Evolutionary conservation across 2,113 vertebrate species (phyloP).

Genomic region (Heterotilapia buettikoferi): DNA sequence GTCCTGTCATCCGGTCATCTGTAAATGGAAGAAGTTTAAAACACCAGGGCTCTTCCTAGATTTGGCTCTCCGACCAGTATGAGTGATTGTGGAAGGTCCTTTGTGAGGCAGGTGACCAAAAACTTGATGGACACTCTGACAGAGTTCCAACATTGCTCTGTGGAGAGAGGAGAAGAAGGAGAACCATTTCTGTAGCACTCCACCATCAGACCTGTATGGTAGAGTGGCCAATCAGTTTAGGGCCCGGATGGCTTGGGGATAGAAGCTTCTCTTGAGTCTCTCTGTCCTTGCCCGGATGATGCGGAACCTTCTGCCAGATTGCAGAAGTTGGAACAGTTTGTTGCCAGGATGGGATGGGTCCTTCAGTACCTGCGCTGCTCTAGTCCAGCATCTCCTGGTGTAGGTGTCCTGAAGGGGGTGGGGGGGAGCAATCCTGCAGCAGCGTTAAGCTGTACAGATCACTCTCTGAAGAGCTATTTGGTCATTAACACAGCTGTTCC

Average conservation of each 20-base stretch:
- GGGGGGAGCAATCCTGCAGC: neutral
- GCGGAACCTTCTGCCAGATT: neutral
- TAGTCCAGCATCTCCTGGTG: neutral
- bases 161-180: neutral
- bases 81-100: neutral
- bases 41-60: neutral
- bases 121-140: neutral
- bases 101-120: neutral
- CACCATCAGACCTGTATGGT: neutral
- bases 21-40: neutral
- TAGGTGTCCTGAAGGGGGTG: neutral
- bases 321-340: neutral
- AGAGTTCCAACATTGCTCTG: neutral
- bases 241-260: neutral
- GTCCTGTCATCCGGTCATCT: neutral
- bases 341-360: neutral
- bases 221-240: neutral
- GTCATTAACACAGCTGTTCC: neutral
- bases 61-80: neutral
- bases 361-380: neutral
- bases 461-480: neutral
- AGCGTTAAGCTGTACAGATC: neutral
- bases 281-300: neutral
- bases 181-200: neutral
- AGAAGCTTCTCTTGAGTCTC: neutral